Base-by-base conservation (phyloP, 2,113 vertebrate genomes). In the Amazona vittata region DNA sequence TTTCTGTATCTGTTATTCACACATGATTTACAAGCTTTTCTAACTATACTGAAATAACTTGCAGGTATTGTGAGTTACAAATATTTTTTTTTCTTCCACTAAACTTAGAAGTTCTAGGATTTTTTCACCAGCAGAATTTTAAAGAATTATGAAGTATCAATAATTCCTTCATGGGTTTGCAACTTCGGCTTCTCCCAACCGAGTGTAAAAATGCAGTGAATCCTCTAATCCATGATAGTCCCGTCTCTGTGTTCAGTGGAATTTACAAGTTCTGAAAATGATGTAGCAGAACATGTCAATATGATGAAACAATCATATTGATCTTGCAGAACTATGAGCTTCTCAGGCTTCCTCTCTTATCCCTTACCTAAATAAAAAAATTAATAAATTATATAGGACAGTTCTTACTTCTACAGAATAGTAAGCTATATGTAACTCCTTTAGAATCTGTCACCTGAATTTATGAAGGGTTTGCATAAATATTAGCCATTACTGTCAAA, bases 121-220 rank as follows among this genome's bases (percentile, higher is more conserved):
- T 76, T 53, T 92, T 29, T 70, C 64, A 24, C 47, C 86, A 55
- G 60, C 22, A 79, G 82, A 78, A 44, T 74, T 96, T 90, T 97
- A 96, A 95, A 93, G 49, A 62, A 84, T 84, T 25, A 7, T 83
- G 82, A 96, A 86, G 52, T 96, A 89, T 84, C 50, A 89, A 63
- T 92, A 28, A 47, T 90, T 94, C 37, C 46, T 41, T 94, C 60
- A 75, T 44, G 44, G n/a, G 49, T 73, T 95, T 93, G 65, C 44
- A 86, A 63, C 81, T 87, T 93, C 49, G 63, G 70, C 12, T 60
- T 69, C 11, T 91, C 71, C 76, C 89, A 83, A 25, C 21, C 53
- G 59, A 76, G 31, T 16, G 22, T 82, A 20, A 60, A 35, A 91
- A 29, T 53, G 73, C 28, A 50, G 62, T 94, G 55, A 95, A 81